phyloP scores from a whole-genome alignment of 2,797 vertebrate species.

The Danio choprae region DNA sequence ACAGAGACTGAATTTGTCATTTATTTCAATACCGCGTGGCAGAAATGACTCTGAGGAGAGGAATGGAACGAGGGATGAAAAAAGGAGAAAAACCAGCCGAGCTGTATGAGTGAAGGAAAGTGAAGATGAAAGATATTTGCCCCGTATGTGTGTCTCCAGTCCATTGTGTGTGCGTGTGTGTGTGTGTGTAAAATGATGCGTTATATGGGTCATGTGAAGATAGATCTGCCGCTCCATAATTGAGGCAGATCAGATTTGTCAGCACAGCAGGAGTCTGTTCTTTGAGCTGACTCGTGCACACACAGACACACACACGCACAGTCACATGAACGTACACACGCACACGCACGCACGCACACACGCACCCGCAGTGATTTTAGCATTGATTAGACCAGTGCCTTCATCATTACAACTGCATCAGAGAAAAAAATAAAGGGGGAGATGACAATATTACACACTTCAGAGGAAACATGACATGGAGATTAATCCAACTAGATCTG shows the following conservation, averaged over 20 bases:
- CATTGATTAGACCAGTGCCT: slow-evolving; percentile 21
- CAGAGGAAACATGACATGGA: slow-evolving; percentile 10
- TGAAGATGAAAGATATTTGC: slow-evolving; percentile 15
- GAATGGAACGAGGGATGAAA: slow-evolving; percentile 29
- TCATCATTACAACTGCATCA: slow-evolving; percentile 13
- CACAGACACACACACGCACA: slow-evolving; percentile 64
- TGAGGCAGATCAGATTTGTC: slow-evolving; percentile 73
- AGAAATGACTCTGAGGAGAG: slow-evolving; percentile 69
- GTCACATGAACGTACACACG: slow-evolving; percentile 60
- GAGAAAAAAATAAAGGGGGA: neutral
- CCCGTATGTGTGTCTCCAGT: neutral
- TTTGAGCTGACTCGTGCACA: slow-evolving; percentile 67
- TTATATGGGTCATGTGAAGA: slow-evolving; percentile 73
- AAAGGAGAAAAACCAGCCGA: slow-evolving; percentile 12
- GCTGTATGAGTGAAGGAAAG: slow-evolving; percentile 28
- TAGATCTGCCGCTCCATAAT: slow-evolving; percentile 76
- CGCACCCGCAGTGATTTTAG: slow-evolving; percentile 34
- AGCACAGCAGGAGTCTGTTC: slow-evolving; percentile 72
- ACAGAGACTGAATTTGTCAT: slow-evolving; percentile 70
- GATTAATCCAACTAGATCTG: neutral
- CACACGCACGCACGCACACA: slow-evolving; percentile 61
- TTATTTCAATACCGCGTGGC: slow-evolving; percentile 63
- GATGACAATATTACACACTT: slow-evolving; percentile 10
- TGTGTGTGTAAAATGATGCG: slow-evolving; percentile 32
- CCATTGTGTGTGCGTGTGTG: neutral